phyloP scores from a whole-genome alignment of 1,140 invertebrate species.

The Diachasma alloeum region DNA sequence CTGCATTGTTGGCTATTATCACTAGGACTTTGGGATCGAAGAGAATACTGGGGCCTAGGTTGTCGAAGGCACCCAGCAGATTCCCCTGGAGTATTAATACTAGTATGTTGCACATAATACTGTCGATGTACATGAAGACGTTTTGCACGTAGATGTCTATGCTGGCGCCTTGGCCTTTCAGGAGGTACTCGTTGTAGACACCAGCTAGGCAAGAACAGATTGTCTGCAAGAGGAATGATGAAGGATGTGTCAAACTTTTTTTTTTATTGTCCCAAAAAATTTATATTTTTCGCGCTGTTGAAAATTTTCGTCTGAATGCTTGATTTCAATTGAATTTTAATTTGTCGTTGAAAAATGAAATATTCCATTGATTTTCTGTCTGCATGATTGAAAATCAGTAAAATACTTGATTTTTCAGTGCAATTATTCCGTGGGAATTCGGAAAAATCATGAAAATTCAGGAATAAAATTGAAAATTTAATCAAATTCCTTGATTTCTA shows the following conservation, averaged over 20 bases:
- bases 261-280: neutral
- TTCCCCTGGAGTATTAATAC: slow-evolving; percentile 75
- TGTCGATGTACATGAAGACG: slow-evolving; percentile 95
- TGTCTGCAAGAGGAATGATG: slow-evolving; percentile 73
- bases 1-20: slow-evolving; percentile 89
- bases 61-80: slow-evolving; percentile 69
- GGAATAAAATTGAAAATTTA: no score
- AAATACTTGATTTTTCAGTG: no score
- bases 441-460: no score
- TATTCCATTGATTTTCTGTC: no score
- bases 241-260: no score
- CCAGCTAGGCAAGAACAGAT: slow-evolving; percentile 94
- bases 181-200: slow-evolving; percentile 95
- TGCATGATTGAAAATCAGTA: no score
- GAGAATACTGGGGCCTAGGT: slow-evolving; percentile 55
- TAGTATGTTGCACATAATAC: slow-evolving; percentile 86
- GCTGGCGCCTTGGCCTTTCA: slow-evolving; percentile 84
- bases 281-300: no score
- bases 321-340: no score
- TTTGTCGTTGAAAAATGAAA: no score
- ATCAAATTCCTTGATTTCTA: no score
- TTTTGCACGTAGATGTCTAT: slow-evolving; percentile 95
- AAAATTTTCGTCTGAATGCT: no score
- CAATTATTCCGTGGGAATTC: no score
- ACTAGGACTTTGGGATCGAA: slow-evolving; percentile 71